A percentile compares a stretch with the other conserved stretches of the same genome.
These are phyloP conservation scores for Cylindroiulus punctatus DNA, from an alignment of 2,888 invertebrate genomes.

Conservation along the genomic window DNA sequence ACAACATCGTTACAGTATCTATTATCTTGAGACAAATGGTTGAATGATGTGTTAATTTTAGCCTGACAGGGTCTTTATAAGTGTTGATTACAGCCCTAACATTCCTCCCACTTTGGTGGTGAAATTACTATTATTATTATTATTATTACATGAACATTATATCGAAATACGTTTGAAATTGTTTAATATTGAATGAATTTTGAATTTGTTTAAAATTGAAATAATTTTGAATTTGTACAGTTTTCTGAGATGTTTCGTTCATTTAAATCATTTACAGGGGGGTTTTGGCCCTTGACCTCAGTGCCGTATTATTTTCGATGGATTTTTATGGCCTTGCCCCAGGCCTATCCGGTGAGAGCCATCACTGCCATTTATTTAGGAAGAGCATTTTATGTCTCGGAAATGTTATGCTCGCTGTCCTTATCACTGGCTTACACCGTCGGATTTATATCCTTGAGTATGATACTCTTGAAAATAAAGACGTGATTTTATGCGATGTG, in stretches of 20 bases:
- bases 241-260: background rate
- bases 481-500: constrained; percentile 1
- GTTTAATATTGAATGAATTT: too few species aligned
- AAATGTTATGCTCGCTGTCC: background rate
- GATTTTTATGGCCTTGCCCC: background rate
- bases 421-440: background rate
- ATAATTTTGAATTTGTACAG: too few species aligned
- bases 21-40: too few species aligned
- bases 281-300: background rate
- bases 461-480: background rate
- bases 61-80: too few species aligned
- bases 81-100: too few species aligned
- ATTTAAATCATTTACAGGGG: background rate
- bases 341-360: background rate
- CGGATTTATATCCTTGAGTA: background rate
- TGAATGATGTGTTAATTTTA: too few species aligned
- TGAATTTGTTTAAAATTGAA: too few species aligned
- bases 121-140: too few species aligned
- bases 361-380: background rate
- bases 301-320: background rate
- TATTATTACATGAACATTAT: too few species aligned
- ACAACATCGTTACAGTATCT: too few species aligned
- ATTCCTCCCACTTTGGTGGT: too few species aligned
- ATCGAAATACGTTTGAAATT: too few species aligned
- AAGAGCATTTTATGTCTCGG: background rate